Evolutionary conservation across 2,113 vertebrate genomes (phyloP), one percentile per base, ranked within the genome.

Genomic region (Prochilodus magdalenae): DNA sequence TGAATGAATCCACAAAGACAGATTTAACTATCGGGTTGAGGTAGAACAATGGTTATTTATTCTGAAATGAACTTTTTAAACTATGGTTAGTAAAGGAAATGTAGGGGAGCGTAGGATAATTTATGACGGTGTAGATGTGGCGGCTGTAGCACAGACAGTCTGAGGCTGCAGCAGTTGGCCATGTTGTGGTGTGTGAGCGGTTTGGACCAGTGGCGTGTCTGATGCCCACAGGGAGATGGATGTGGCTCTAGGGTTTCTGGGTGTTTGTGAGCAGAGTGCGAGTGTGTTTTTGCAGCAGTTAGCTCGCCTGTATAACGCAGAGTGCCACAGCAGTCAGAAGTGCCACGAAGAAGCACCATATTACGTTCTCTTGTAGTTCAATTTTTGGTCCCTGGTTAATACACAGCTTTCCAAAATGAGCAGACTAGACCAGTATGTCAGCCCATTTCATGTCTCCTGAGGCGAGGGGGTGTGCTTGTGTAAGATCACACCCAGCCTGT

Each of bases 361-460:
- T 85, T 44, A 33, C 30, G 71, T 85, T 76, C 47, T 72, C 57
- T 2, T 29, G 30, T 33, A 47, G 79, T 65, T 4, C 74, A 73
- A 16, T 24, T 53, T n/a, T 36, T 69, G 67, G 26, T 77, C 60
- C 70, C 69, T 0, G 66, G 73, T 44, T 30, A 67, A 53, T 82
- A 72, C 27, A 15, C 66, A 18, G 33, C 59, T 67, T 49, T 40
- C 67, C 36, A 40, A 33, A 75, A 81, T 69, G 44, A 57, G 79
- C 77, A 59, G 51, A 83, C 49, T 60, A 47, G 30, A 40, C 73
- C 69, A 55, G 24, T 67, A 80, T 76, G 27, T 59, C 59, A 69
- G 73, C 26, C 77, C 30, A 26, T 60, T 57, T 78, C 20, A 75
- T 66, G 62, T 62, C 77, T 69, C 63, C 47, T 24, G 57, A 60